Evolutionary conservation across 1,140 invertebrate genomes (phyloP).

Genomic region (Drosophila yakuba): DNA sequence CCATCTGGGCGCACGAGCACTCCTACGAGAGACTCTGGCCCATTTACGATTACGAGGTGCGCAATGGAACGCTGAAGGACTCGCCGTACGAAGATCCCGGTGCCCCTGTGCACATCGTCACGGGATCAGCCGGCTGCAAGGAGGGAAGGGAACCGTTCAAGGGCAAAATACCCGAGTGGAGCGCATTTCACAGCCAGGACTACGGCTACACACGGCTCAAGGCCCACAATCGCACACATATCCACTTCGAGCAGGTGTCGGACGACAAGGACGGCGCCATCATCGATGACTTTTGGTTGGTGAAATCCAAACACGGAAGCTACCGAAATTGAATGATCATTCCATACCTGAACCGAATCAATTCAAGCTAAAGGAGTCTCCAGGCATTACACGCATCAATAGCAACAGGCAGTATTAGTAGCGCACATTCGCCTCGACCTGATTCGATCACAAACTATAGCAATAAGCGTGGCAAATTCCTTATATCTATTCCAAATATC

Average conservation of each 20-base stretch:
- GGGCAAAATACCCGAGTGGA: constrained; percentile 80
- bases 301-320: constrained; percentile 88
- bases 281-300: constrained; percentile 91
- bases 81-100: constrained; percentile 93
- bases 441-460: constrained; percentile 30
- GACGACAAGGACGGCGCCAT: constrained; percentile 91
- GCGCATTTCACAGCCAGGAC: constrained; percentile 88
- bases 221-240: constrained; percentile 92
- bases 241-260: constrained; percentile 96
- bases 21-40: constrained; percentile 98
- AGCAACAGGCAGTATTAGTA: constrained; percentile 69
- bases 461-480: constrained; percentile 24
- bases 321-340: constrained; percentile 67
- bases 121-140: constrained; percentile 95
- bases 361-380: constrained; percentile 37
- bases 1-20: constrained; percentile 98
- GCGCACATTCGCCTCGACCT: constrained; percentile 54
- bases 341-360: constrained; percentile 76
- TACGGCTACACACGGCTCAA: constrained; percentile 97
- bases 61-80: constrained; percentile 90
- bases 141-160: constrained; percentile 87
- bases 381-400: constrained; percentile 1
- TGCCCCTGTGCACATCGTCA: constrained; percentile 96
- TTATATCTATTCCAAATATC: background rate
- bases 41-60: constrained; percentile 94